Evolutionary conservation across 2,888 invertebrate species (phyloP).

Genomic region (Osmoderma eremita): DNA sequence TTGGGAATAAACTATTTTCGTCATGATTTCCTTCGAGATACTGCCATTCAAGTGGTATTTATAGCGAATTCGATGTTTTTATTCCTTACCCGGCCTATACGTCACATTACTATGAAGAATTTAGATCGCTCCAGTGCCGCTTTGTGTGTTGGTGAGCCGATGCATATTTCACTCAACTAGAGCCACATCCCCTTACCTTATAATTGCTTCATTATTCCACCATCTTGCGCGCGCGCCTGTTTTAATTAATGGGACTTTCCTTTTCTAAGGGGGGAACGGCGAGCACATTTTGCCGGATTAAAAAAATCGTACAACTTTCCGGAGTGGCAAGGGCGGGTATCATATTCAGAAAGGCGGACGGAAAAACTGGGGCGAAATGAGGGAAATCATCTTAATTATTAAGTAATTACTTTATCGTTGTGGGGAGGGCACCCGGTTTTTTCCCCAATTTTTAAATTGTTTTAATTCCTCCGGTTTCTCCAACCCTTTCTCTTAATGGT

Average conservation of each 20-base stretch:
- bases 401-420: conserved; percentile 16
- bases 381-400: conserved; percentile 12
- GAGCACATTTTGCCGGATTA: too few species aligned
- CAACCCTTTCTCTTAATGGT: too few species aligned
- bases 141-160: conserved; percentile 2
- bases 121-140: too few species aligned
- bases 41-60: conserved; percentile 1
- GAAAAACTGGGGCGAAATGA: not conserved
- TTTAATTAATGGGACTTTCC: conserved; percentile 3
- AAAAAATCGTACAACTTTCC: too few species aligned
- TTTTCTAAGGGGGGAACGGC: not conserved
- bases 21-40: conserved; percentile 17
- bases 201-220: not conserved
- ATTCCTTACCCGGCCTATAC: too few species aligned
- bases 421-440: not conserved
- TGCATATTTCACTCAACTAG: not conserved
- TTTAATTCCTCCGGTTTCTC: too few species aligned
- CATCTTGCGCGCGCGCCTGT: not conserved
- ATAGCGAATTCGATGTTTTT: too few species aligned
- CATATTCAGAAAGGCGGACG: not conserved
- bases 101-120: too few species aligned
- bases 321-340: not conserved
- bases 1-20: conserved; percentile 11
- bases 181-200: not conserved
- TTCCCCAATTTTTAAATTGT: not conserved